Percentiles rank a stretch among this genome's conserved stretches.
phyloP scores from a whole-genome alignment of 2,888 invertebrate genomes.

The Temnothorax rugatulus region DNA sequence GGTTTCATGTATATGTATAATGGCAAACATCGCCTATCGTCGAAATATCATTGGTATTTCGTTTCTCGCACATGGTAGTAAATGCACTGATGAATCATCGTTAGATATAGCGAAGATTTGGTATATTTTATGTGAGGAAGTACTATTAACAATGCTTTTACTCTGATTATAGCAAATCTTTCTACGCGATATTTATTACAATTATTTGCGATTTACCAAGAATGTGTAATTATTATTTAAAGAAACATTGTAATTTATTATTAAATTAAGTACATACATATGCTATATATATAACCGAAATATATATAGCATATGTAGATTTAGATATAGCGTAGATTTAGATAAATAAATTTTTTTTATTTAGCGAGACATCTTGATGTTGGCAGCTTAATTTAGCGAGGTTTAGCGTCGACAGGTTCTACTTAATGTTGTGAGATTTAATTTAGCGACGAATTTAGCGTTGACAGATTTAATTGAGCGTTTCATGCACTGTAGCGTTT shows the following conservation, averaged over 20 bases:
- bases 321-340: too few relatives aligned
- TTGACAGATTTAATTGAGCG: conserved; percentile 27
- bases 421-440: background rate
- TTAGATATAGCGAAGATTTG: conserved; percentile 7
- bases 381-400: background rate
- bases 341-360: conserved; percentile 4
- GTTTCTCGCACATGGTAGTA: conserved; percentile 5
- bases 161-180: background rate
- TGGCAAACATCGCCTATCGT: background rate
- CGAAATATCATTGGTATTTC: background rate
- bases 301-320: too few relatives aligned
- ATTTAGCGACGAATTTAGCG: conserved; percentile 2
- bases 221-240: background rate
- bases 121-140: background rate
- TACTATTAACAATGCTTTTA: background rate
- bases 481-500: background rate
- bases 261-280: background rate
- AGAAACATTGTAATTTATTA: background rate
- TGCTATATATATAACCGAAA: background rate
- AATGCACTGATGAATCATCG: conserved; percentile 16
- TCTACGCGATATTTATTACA: background rate
- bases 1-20: background rate
- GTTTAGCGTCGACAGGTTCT: background rate
- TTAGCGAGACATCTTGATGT: background rate
- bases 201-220: background rate